Base-by-base conservation (phyloP, 2,888 invertebrate genomes). In the Drosophila robusta region DNA sequence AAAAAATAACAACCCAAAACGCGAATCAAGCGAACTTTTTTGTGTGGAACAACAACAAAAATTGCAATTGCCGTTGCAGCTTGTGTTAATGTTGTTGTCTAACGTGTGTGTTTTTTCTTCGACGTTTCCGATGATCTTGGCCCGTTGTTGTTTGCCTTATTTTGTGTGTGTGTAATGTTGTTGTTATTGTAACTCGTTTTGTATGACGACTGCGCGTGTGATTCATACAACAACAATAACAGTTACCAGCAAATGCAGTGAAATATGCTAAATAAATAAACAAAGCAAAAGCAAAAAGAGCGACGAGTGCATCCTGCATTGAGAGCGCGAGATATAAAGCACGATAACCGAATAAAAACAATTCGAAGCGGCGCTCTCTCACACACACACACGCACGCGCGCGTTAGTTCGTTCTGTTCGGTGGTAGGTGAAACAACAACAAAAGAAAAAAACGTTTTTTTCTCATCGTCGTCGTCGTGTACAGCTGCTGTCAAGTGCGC, bases 401-500 rank as follows among this genome's bases (percentile, higher is more conserved):
- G 61, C 56, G 41, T 49, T 72, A 66, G 72, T 61, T 72, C 49
- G 65, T 41, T 50, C 58, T 70, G 54, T 47, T 22, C 56, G 71
- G 71, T 71, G 72, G 72, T 66, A 71, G 72, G 56, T 65, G 72
- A 65, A 29, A 29, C 29, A 29, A 29, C 29, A 29, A 29, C 29
- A 29, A 29, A 3, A 64, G 36, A 49, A 71, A 50, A 51, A 56
- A 75, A 57, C 34, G 57, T 50, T 54, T 66, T 68, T 60, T 56
- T 32, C 36, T 69, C 18, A 2, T 26, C 26, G 26, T 3, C 26
- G 26, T 26, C 26, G 26, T 26, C 5, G 47, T 78, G 83, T 80
- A 83, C 74, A 82, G 81, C 80, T 84, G 81, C 84, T 80, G 78
- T 81, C 82, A 86, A 82, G 87, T 82, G 84, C 82, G 84, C 74